Evolutionary conservation across 2,113 vertebrate species (phyloP), one percentile per base, ranked within the genome.

Genomic region (Tachycineta bicolor): DNA sequence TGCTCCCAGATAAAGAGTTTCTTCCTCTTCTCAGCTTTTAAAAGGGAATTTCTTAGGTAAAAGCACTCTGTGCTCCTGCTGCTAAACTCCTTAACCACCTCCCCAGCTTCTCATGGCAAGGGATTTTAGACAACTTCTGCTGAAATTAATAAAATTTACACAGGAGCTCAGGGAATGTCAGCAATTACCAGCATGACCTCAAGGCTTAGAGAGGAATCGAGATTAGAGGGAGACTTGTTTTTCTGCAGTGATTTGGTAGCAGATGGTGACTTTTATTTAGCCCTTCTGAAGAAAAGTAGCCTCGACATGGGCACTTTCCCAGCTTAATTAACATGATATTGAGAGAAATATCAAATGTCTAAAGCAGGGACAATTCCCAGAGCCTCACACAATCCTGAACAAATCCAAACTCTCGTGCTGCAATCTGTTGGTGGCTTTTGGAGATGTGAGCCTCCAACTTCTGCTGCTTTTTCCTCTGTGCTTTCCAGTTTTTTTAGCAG

Each of bases 251-350:
- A 94, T 95, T 52, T 59, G 77, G 53, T 23, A 84, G 58, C 90
- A 96, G 80, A 94, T 95, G 89, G 91, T 95, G 91, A 89, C 93
- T 96, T 91, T 80, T 92, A 84, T 85, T 96, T 69, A 95, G 87
- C 71, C 76, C 92, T 93, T 94, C 44, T 94, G 83, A 94, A 56
- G 85, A 91, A 85, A 93, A 94, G 68, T 39, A 80, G 73, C 75
- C 90, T 90, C 83, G 49, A 87, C 94, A 90, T 3, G 28, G 79
- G 58, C 75, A 80, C 56, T 91, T 80, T 65, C 88, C 77, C 81
- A 85, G 76, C 87, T 94, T 85, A 79, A 83, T 94, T 85, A 94
- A 44, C 59, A 52, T 10, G 34, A 31, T 34, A 49, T 47, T 37
- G 53, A 84, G 67, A 94, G 14, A 65, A 94, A 64, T 75, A 83